Conservation (phyloP, 2,113 vertebrate genomes). For the Dolichotis patagonum region DNA sequence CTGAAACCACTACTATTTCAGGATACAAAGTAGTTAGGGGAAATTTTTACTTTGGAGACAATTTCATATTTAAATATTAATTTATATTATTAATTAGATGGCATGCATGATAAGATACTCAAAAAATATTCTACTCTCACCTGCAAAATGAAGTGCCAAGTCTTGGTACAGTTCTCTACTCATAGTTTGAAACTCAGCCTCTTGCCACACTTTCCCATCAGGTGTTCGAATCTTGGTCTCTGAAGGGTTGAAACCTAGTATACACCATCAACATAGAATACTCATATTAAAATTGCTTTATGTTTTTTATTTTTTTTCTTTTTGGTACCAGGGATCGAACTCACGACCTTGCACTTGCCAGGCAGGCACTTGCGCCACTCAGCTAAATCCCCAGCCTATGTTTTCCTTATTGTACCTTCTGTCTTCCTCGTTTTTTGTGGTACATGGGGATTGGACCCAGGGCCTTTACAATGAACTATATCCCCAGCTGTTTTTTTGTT, state of each 20-base stretch:
- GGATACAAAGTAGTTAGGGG: neutral
- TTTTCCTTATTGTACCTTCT: conserved; percentile 23
- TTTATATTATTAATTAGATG: neutral
- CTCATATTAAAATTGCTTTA: conserved; percentile 30
- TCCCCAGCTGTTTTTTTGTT: neutral
- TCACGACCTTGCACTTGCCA: no score
- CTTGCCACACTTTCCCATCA: conserved; percentile 93
- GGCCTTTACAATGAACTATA: neutral
- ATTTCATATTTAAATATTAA: conserved; percentile 3
- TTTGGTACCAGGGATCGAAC: no score
- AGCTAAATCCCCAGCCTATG: neutral
- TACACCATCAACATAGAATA: conserved; percentile 63
- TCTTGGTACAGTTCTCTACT: conserved; percentile 90
- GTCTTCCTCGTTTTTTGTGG: neutral
- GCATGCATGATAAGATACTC: conserved; percentile 8
- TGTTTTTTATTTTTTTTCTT: no score
- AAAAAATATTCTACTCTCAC: conserved; percentile 83
- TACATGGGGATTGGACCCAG: neutral
- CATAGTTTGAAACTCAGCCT: conserved; percentile 89
- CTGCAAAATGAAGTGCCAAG: conserved; percentile 88
- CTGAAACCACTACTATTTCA: neutral
- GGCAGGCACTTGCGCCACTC: no score
- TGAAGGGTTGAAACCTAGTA: conserved; percentile 93
- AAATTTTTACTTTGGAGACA: neutral
- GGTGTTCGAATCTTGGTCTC: conserved; percentile 92